A percentile compares a stretch with the other conserved stretches of the same genome.
Conservation (phyloP, 2,113 vertebrate genomes). For the Rhizomys pruinosus region DNA sequence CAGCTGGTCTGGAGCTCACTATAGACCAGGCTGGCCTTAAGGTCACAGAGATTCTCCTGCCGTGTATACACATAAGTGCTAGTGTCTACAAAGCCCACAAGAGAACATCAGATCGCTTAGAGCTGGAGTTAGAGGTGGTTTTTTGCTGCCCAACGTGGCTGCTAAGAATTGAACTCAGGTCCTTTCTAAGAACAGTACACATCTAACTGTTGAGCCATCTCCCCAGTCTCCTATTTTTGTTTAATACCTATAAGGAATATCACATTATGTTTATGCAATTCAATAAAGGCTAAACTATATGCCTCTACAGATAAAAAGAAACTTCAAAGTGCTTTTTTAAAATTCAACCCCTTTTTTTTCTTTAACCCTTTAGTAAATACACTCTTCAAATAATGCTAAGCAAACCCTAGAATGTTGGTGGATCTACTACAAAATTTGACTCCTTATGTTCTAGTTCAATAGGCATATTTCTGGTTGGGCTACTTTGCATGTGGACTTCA, state of each 20-base stretch:
- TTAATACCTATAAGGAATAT: slow-evolving; percentile 11
- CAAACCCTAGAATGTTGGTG: neutral
- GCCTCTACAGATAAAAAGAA: neutral
- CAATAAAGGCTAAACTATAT: neutral
- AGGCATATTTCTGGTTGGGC: neutral
- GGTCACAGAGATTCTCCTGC: too few species aligned
- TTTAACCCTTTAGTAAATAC: neutral
- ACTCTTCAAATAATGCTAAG: neutral
- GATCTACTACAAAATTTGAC: neutral
- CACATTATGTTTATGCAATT: neutral
- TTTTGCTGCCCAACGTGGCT: too few species aligned
- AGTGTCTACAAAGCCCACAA: too few species aligned
- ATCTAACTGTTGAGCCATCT: too few species aligned
- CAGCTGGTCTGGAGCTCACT: too few species aligned
- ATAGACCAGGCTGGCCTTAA: too few species aligned
- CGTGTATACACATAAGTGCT: too few species aligned
- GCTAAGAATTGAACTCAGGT: too few species aligned
- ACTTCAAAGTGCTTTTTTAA: neutral
- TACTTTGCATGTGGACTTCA: neutral
- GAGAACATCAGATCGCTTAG: too few species aligned
- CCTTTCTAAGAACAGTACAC: too few species aligned
- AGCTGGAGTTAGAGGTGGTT: too few species aligned
- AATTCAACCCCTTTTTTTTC: neutral
- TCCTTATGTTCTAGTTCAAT: neutral
- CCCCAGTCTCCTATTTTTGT: neutral